Conservation (phyloP, 2,797 vertebrate species). For the Lagorchestes hirsutus region DNA sequence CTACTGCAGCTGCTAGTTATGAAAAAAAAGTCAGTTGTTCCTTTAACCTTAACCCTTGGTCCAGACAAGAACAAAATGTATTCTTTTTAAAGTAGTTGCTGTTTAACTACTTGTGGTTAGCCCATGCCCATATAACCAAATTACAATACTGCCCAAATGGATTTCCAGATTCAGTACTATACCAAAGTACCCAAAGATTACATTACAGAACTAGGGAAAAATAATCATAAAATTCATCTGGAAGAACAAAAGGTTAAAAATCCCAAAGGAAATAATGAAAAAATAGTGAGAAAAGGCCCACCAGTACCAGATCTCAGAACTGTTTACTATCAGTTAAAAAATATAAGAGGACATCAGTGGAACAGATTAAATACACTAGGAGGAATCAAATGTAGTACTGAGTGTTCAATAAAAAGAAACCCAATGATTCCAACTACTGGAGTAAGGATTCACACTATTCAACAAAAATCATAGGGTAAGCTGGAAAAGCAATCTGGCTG, state of each 20-base stretch:
- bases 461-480: not conserved
- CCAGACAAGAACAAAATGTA: constrained; percentile 35
- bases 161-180: not conserved
- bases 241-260: not conserved
- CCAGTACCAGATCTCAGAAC: not conserved
- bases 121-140: not conserved
- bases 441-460: not conserved
- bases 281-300: not conserved
- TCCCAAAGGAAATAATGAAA: not conserved
- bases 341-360: not conserved
- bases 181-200: not conserved
- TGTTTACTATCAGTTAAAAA: not conserved
- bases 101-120: not conserved
- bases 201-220: not conserved
- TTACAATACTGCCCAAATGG: not conserved
- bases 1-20: not conserved
- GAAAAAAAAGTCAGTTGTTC: not conserved
- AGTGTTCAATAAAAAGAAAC: not conserved
- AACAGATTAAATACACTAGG: not conserved
- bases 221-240: not conserved
- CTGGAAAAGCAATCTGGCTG: not conserved
- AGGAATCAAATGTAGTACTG: not conserved
- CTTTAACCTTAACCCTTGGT: constrained; percentile 38
- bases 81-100: not conserved
- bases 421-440: not conserved